These are phyloP conservation scores for Macquaria ambigua DNA, from an alignment of 2,113 vertebrate species.

Conservation along the genomic window DNA sequence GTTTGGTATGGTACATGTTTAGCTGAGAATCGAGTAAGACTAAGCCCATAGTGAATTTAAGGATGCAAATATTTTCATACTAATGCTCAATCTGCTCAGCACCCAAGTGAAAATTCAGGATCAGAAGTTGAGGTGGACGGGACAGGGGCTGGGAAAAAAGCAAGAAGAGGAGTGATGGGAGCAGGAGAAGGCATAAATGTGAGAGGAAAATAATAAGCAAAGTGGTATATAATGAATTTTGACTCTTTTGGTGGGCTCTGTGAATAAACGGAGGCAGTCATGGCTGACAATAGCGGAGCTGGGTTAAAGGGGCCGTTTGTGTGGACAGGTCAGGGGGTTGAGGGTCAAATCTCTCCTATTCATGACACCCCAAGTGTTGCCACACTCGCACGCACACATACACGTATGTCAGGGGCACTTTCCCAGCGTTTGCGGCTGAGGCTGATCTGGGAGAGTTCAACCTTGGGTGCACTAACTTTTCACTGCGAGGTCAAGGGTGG, in stretches of 20 bases:
- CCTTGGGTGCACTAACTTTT: constrained; percentile 83
- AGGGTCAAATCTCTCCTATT: constrained; percentile 80
- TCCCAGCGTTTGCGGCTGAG: constrained; percentile 82
- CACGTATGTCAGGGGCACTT: constrained; percentile 82
- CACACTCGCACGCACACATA: constrained; percentile 70
- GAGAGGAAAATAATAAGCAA: constrained; percentile 69
- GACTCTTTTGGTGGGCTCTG: constrained; percentile 62
- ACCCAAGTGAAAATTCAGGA: constrained; percentile 16
- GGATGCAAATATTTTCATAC: background rate
- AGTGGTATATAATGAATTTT: constrained; percentile 76
- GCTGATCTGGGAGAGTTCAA: constrained; percentile 83
- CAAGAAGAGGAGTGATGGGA: constrained; percentile 47
- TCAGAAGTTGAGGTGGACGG: constrained; percentile 23
- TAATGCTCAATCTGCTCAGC: background rate
- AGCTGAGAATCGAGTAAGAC: background rate
- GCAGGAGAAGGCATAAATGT: constrained; percentile 37
- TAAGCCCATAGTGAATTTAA: background rate
- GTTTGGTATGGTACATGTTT: background rate
- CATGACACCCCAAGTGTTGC: constrained; percentile 77
- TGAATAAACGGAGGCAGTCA: constrained; percentile 67
- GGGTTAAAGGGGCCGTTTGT: constrained; percentile 70
- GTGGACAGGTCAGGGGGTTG: constrained; percentile 77
- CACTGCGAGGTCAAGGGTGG: constrained; percentile 85
- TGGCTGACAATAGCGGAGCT: constrained; percentile 70
- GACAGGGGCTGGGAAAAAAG: constrained; percentile 10